A percentile compares a stretch with the other conserved stretches of the same genome.
Evolutionary conservation across 2,797 vertebrate species (phyloP).

Genomic region (Chiropotes sagulatus): DNA sequence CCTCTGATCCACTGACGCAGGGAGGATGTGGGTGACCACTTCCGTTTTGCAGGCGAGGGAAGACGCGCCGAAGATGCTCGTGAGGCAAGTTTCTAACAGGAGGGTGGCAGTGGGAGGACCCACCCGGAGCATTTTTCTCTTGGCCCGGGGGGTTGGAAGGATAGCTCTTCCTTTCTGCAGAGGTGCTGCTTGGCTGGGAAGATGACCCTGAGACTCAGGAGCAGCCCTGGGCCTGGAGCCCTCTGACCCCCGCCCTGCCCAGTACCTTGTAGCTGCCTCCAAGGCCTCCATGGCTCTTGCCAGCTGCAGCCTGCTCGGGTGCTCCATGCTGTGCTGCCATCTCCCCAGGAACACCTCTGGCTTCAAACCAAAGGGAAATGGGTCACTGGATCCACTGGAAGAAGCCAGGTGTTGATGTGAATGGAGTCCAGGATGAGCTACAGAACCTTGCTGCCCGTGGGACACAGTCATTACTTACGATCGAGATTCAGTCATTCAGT

Average conservation of each 20-base stretch:
- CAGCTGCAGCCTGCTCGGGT: constrained; percentile 90
- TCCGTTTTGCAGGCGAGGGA: neutral
- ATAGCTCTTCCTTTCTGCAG: neutral
- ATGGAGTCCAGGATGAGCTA: neutral
- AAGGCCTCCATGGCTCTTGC: constrained; percentile 89
- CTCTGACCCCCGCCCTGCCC: rapidly evolving
- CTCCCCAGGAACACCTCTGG: constrained; percentile 66
- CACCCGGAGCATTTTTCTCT: rapidly evolving
- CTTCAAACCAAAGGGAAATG: neutral
- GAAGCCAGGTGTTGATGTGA: neutral
- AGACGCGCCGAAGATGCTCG: rapidly evolving
- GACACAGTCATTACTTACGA: rapidly evolving
- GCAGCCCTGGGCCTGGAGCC: neutral
- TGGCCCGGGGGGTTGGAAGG: neutral
- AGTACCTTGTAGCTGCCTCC: constrained; percentile 90
- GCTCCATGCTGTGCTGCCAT: constrained; percentile 92
- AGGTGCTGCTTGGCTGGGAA: neutral
- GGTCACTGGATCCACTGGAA: neutral
- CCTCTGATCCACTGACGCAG: rapidly evolving
- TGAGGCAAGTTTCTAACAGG: rapidly evolving
- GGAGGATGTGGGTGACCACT: rapidly evolving
- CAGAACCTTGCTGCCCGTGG: neutral
- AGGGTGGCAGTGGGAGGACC: no score
- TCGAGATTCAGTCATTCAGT: neutral
- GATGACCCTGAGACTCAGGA: neutral